Percentiles rank a stretch among this genome's conserved stretches.
These are phyloP conservation scores for Marronus borbonicus DNA, from an alignment of 2,888 invertebrate species.

Conservation along the genomic window DNA sequence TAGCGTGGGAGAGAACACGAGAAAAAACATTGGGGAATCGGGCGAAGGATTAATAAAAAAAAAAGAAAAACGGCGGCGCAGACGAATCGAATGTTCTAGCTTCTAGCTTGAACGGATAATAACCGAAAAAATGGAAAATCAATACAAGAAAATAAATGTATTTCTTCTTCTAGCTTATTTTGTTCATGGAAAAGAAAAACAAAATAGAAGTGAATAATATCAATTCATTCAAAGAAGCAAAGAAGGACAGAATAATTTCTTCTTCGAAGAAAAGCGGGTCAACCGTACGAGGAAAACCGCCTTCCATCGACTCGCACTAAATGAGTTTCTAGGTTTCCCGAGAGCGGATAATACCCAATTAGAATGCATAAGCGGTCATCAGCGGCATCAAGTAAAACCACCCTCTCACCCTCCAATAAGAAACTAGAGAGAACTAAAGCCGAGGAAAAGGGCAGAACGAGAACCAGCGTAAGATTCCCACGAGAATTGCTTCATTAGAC, in stretches of 20 bases:
- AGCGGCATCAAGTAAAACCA: slow-evolving; percentile 39
- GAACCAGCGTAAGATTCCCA: slow-evolving; percentile 35
- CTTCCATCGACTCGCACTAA: slow-evolving; percentile 10
- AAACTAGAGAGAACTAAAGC: slow-evolving; percentile 54
- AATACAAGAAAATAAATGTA: no score
- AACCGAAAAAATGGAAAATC: no score
- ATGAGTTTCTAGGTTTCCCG: not conserved
- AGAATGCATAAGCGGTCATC: slow-evolving; percentile 59
- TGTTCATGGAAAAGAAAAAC: no score
- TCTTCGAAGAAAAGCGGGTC: not conserved
- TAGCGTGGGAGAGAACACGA: not conserved
- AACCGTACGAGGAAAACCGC: not conserved
- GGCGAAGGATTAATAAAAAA: not conserved
- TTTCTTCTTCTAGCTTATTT: no score
- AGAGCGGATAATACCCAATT: slow-evolving; percentile 56
- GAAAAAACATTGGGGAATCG: not conserved
- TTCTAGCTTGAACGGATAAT: no score
- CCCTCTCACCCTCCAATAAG: not conserved
- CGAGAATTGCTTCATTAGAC: slow-evolving; percentile 42
- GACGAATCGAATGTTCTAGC: no score
- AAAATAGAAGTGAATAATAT: no score
- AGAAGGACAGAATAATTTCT: no score
- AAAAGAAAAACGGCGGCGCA: no score
- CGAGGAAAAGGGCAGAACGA: slow-evolving; percentile 8
- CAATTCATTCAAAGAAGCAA: no score